Evolutionary conservation across 2,113 vertebrate species (phyloP).

Genomic region (Anhinga anhinga): DNA sequence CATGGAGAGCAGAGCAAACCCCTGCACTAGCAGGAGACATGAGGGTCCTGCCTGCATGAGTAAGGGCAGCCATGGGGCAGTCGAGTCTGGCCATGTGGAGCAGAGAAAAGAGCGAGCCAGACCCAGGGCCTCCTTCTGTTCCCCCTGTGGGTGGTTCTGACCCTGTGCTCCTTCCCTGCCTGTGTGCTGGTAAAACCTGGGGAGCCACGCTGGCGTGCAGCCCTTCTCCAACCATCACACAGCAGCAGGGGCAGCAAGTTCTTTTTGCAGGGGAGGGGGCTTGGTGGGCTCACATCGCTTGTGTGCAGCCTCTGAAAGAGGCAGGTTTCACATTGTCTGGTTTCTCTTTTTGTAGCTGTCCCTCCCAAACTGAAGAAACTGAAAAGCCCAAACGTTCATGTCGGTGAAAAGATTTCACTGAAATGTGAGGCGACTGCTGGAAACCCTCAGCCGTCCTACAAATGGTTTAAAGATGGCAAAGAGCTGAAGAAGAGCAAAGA

Average conservation of each 20-base stretch:
- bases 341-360: conserved; percentile 71
- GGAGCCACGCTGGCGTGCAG: accelerated
- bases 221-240: accelerated
- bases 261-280: not conserved
- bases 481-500: conserved; percentile 91
- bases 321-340: not conserved
- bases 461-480: conserved; percentile 94
- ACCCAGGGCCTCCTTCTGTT: not conserved
- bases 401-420: conserved; percentile 86
- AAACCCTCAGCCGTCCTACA: conserved; percentile 87
- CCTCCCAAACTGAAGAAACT: conserved; percentile 91
- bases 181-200: not conserved
- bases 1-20: not conserved
- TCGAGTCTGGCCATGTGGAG: not conserved
- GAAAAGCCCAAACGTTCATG: conserved; percentile 84
- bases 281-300: accelerated
- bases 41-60: accelerated
- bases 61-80: not conserved
- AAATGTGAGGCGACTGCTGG: conserved; percentile 90
- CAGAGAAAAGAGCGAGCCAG: not conserved
- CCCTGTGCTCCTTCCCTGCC: not conserved
- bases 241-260: not conserved
- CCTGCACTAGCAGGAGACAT: not conserved
- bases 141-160: accelerated
- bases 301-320: not conserved